Conservation (phyloP, 2,888 invertebrate species). For the Neocrepidodera transversa region DNA sequence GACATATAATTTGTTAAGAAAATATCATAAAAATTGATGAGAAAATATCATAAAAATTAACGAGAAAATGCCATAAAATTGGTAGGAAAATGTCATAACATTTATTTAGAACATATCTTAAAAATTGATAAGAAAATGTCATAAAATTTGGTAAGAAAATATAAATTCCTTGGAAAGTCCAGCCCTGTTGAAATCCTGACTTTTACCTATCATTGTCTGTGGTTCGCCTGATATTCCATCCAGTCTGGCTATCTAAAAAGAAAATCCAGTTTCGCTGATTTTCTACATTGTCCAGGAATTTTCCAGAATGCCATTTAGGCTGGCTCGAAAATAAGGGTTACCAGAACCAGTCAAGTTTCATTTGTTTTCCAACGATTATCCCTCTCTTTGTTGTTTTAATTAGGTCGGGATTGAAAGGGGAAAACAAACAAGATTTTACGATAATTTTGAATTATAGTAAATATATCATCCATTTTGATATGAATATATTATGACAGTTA, state of each 20-base stretch:
- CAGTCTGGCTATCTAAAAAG: neutral
- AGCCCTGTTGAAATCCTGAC: neutral
- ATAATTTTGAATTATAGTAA: neutral
- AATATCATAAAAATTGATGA: too few species aligned
- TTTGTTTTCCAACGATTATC: neutral
- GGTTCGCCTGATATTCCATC: neutral
- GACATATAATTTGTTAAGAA: too few species aligned
- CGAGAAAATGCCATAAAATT: too few species aligned
- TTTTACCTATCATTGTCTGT: neutral
- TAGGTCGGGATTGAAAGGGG: neutral
- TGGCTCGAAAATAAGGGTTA: neutral
- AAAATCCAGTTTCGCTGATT: neutral
- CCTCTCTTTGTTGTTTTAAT: conserved; percentile 1
- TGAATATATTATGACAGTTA: neutral
- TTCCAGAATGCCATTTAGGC: neutral
- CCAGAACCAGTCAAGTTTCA: neutral
- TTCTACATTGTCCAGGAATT: neutral
- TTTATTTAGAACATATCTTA: too few species aligned
- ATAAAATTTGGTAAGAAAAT: too few species aligned
- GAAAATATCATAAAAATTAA: too few species aligned
- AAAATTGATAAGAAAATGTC: too few species aligned
- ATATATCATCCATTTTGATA: neutral
- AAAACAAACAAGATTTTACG: neutral
- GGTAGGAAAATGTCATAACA: too few species aligned
- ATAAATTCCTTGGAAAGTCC: too few species aligned